Percentiles rank a stretch among this genome's conserved stretches.
These are phyloP conservation scores for Calliopum simillimum DNA, from an alignment of 2,888 invertebrate genomes.

Conservation along the genomic window DNA sequence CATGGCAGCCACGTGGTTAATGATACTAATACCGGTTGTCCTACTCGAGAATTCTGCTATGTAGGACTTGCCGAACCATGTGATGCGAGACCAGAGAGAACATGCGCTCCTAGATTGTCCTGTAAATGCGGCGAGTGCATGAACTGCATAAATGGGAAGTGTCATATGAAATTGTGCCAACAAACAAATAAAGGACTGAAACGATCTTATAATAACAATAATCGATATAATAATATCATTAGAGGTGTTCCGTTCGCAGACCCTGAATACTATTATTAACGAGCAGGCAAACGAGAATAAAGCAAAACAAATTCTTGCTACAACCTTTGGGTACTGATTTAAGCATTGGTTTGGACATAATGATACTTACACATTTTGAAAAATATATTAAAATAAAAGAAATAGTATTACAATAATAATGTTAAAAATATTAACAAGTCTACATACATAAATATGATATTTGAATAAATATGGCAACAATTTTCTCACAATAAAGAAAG, in stretches of 20 bases:
- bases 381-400: too few relatives aligned
- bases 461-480: too few relatives aligned
- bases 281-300: too few relatives aligned
- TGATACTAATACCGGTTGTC: neutral
- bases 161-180: constrained; percentile 24
- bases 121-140: constrained; percentile 26
- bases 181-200: neutral
- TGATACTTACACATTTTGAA: too few relatives aligned
- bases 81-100: constrained; percentile 4
- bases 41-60: constrained; percentile 19
- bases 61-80: constrained; percentile 19
- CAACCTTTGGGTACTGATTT: too few relatives aligned
- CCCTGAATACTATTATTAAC: constrained; percentile 10
- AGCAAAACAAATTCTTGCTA: too few relatives aligned
- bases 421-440: too few relatives aligned
- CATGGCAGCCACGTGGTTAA: constrained; percentile 12
- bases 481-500: too few relatives aligned
- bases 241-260: neutral
- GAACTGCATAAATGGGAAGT: constrained; percentile 11
- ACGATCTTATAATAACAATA: constrained; percentile 6
- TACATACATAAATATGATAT: too few relatives aligned
- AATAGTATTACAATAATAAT: too few relatives aligned
- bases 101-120: constrained; percentile 25
- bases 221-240: too few relatives aligned
- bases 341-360: too few relatives aligned